Evolutionary conservation across 2,888 invertebrate genomes (phyloP), one percentile per base, ranked within the genome.

Genomic region (Steinernema scapterisci): DNA sequence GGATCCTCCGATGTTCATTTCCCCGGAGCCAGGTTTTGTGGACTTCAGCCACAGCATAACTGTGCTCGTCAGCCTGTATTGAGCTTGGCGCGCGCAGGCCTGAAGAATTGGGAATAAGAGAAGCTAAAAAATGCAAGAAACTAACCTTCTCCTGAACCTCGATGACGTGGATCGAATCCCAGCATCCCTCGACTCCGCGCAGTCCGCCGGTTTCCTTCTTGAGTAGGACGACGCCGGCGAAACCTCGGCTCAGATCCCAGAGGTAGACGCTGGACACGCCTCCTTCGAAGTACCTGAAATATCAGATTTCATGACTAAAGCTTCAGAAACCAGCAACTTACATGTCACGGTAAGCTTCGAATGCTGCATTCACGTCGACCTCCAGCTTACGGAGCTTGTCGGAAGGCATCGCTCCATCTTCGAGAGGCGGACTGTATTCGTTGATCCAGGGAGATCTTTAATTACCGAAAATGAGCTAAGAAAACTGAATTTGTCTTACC

Each of bases 41-140:
- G 97, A 99, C 89, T 99, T 97, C 76, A 99, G 91, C 99, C 99
- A 99, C 76, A 99, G 90, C 97, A 99, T 99, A 0, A 95, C 96
- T 0, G 99, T 99, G 0, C 97, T 97, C 54, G 97, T 99, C 87
- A 99, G 91, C 91, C 99, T 99, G 89, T 99, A 99, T 89, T 97
- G 96, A 27, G 97, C 97, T 84, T 92, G 93, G 11, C 52, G 52
- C 73, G 95, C 91, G 0, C 96, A 96, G 27, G 76, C 25, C 79
- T 78, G n/a, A 7, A 78, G n/a, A 7, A 78, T 38, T 9, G 38
- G n/a, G 23, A 44, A 63, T 9, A 51, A 9, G 27, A 54, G 0
- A 23, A 6, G 25, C 48, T 27, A 1, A 44, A 0, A 27, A 13
- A 21, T 11, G 31, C 13, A 19, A 9, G 21, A 9, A 38, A 25